These are phyloP conservation scores for Anguilla anguilla DNA, from an alignment of 2,797 vertebrate genomes.

Conservation along the genomic window DNA sequence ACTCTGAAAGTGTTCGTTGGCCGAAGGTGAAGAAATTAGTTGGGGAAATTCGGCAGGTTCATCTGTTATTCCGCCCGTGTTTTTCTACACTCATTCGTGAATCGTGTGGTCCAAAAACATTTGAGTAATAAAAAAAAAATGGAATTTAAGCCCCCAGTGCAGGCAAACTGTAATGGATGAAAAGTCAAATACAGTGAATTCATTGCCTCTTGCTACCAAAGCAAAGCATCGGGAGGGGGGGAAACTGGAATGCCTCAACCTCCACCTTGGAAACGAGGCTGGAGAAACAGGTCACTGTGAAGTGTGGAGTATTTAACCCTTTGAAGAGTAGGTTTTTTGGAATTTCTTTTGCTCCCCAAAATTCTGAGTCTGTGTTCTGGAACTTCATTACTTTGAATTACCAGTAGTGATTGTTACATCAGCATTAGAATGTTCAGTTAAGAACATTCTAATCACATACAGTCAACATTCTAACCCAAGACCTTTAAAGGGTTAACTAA, in stretches of 20 bases:
- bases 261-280: background rate
- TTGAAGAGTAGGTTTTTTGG: too few species aligned
- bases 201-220: background rate
- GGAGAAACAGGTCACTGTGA: background rate
- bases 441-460: too few species aligned
- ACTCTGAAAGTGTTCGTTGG: background rate
- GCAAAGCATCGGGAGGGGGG: background rate
- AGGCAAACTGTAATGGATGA: background rate
- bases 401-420: too few species aligned
- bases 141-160: background rate
- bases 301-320: background rate
- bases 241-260: background rate
- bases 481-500: background rate
- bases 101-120: background rate
- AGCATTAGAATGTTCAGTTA: too few species aligned
- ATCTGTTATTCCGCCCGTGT: background rate
- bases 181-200: background rate
- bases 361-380: too few species aligned
- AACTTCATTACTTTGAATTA: too few species aligned
- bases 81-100: slow-evolving; percentile 1
- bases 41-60: background rate
- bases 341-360: too few species aligned
- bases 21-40: background rate
- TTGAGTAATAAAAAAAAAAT: background rate
- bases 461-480: too few species aligned